These are phyloP conservation scores for Lochmaea capreae DNA, from an alignment of 2,888 invertebrate species.

Conservation along the genomic window DNA sequence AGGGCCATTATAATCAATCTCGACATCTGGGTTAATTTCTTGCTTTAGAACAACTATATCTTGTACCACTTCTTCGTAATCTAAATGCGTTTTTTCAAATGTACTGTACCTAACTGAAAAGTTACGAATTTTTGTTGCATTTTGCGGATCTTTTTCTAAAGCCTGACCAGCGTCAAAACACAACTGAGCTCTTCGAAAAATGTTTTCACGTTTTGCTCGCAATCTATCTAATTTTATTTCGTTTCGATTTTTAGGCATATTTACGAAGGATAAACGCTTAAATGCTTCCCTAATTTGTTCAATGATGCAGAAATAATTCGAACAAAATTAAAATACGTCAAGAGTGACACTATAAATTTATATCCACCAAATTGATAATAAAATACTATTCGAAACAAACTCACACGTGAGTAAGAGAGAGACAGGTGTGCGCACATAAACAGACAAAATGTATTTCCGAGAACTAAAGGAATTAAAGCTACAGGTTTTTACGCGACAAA, in stretches of 20 bases:
- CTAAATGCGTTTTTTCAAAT: neutral
- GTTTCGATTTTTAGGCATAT: neutral
- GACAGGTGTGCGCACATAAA: no score
- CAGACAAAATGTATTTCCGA: no score
- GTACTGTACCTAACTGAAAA: constrained; percentile 4
- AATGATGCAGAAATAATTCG: neutral
- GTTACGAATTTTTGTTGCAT: neutral
- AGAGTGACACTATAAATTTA: neutral
- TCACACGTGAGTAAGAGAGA: no score
- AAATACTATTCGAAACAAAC: no score
- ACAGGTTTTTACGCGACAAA: no score
- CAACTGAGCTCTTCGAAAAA: constrained; percentile 12
- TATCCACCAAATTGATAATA: no score
- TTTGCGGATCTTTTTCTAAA: constrained; percentile 7
- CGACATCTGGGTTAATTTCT: neutral
- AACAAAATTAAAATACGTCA: constrained; percentile 4
- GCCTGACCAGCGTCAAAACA: constrained; percentile 11
- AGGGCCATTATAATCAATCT: neutral
- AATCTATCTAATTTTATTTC: neutral
- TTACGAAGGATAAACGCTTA: neutral
- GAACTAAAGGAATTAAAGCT: no score
- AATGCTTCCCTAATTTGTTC: neutral
- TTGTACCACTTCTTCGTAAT: neutral
- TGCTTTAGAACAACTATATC: neutral
- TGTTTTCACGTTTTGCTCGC: neutral